Evolutionary conservation across 92 coral and sea anemone genomes (phyloP), one percentile per base, ranked within the genome.

Genomic region (Umimayanthus chanpuru): DNA sequence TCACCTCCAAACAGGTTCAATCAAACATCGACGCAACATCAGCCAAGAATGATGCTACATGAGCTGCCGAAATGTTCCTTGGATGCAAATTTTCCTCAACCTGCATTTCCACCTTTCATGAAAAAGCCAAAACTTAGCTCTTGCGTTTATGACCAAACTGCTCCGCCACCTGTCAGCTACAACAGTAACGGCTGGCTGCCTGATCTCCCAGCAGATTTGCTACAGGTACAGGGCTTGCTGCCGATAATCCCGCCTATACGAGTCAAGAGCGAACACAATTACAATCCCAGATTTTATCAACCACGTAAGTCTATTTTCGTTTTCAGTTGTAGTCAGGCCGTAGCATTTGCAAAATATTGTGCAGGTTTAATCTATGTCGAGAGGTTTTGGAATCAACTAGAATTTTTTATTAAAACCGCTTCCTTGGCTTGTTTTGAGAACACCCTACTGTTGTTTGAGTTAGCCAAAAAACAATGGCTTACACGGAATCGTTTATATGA

Each of bases 31-130:
- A 15, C 5, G 9, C 78, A 29, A 15, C 25, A 16, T 25, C 66
- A 26, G 14, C 38, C 87, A 12, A 83, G 79, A 83, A 83, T 83
- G 87, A 83, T 83, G 87, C 43, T 83, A 44, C 87, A 70, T 47
- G 79, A 71, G 66, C 65, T 74, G 18, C 14, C 77, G 4, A 82
- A 67, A 71, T 83, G 50, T 21, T 41, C 77, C 25, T 30, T 83
- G 53, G 66, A 39, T 70, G 30, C 87, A 83, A 70, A 44, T 32
- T 44, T 29, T 44, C 29, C 66, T 7, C 41, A 73, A 14, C 77
- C 53, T 18, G 66, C 65, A 2, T 49, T 70, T 83, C 76, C 30
- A 38, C 70, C 85, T 38, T 61, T 58, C 67, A 25, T 58, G 47
- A 81, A 81, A 68, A 83, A 83, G 29, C 79, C 87, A n/a, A 70